A percentile compares a stretch with the other conserved stretches of the same genome.
Evolutionary conservation across 2,113 vertebrate species (phyloP).

Genomic region (Plestiodon gilberti): DNA sequence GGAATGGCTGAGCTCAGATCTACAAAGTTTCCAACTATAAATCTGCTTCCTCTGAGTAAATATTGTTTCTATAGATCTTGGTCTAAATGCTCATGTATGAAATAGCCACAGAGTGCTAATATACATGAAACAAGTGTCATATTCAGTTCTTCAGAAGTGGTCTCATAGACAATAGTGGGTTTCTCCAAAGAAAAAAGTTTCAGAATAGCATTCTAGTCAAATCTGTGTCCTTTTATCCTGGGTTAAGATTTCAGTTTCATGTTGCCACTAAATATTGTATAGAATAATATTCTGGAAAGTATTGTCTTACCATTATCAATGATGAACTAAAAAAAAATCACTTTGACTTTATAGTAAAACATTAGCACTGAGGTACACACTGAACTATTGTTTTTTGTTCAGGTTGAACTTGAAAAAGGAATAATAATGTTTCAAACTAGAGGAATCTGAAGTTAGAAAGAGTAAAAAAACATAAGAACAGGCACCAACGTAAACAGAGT

Average conservation of each 20-base stretch:
- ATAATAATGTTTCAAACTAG: conserved; percentile 23
- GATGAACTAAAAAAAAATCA: conserved; percentile 5
- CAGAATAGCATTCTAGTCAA: conserved; percentile 5
- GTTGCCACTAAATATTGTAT: background rate
- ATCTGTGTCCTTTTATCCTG: conserved; percentile 15
- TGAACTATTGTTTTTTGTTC: conserved; percentile 1
- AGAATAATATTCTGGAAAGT: conserved; percentile 11
- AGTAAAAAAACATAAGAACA: conserved; percentile 47
- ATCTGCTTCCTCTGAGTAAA: background rate
- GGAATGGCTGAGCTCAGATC: background rate
- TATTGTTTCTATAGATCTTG: background rate
- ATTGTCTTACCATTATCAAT: background rate
- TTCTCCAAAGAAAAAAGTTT: background rate
- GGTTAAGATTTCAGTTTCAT: conserved; percentile 2
- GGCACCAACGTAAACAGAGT: conserved; percentile 37
- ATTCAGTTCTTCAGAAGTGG: conserved; percentile 3
- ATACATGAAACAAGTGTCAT: conserved; percentile 30
- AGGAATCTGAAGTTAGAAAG: background rate
- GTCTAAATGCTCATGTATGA: conserved; percentile 19
- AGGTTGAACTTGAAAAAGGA: conserved; percentile 14
- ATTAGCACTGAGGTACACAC: conserved; percentile 27
- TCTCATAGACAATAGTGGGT: background rate
- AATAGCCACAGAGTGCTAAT: background rate
- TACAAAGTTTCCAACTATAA: background rate
- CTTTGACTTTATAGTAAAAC: conserved; percentile 23